Evolutionary conservation across 1,140 invertebrate genomes (phyloP).

Genomic region (Dysdera silvatica): DNA sequence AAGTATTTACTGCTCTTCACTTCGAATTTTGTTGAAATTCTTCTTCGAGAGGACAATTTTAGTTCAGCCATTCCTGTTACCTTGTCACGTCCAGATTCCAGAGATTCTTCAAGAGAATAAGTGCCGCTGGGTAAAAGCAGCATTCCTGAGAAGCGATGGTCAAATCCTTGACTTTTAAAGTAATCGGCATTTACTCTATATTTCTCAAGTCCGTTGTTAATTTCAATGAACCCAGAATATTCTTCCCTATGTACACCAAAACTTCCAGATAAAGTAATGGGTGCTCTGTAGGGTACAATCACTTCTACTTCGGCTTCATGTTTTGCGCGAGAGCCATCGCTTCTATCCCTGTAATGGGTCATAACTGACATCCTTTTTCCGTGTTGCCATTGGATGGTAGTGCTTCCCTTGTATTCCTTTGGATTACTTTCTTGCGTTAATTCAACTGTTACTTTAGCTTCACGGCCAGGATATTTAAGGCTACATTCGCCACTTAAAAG

Average conservation of each 20-base stretch:
- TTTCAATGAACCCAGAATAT: not conserved
- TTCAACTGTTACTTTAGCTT: not conserved
- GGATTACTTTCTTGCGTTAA: not conserved
- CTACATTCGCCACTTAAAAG: slow-evolving; percentile 6
- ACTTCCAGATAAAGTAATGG: not conserved
- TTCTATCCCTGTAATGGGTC: slow-evolving; percentile 20
- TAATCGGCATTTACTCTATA: slow-evolving; percentile 12
- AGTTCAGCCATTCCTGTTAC: slow-evolving; percentile 11
- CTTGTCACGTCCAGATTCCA: not conserved
- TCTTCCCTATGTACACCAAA: not conserved
- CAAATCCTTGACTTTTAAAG: not conserved
- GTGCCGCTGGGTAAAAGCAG: not conserved
- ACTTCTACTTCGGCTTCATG: slow-evolving; percentile 17
- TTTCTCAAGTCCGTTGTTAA: slow-evolving; percentile 3
- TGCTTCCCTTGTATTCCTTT: slow-evolving; percentile 14
- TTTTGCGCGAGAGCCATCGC: not conserved
- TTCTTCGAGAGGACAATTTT: slow-evolving; percentile 7
- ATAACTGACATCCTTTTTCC: not conserved
- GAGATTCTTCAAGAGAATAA: slow-evolving; percentile 6
- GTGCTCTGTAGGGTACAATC: not conserved
- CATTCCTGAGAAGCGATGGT: slow-evolving; percentile 3
- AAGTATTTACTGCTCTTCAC: not conserved
- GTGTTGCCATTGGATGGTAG: slow-evolving; percentile 19
- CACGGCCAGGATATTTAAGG: slow-evolving; percentile 12
- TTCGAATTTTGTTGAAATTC: slow-evolving; percentile 6